phyloP scores from a whole-genome alignment of 2,888 invertebrate species.

The Myopa testacea region DNA sequence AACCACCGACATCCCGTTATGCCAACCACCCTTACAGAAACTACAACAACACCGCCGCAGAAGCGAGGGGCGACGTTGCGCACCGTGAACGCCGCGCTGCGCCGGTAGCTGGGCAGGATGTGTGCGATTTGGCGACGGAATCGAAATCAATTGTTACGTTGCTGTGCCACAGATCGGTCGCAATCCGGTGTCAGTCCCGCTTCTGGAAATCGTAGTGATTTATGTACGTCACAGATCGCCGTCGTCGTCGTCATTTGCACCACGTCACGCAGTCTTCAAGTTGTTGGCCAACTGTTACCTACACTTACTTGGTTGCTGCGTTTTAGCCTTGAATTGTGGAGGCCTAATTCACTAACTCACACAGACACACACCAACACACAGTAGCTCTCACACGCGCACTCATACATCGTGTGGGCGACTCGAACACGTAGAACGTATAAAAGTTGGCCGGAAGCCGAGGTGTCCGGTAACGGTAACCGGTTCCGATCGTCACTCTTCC shows the following conservation, averaged over 20 bases:
- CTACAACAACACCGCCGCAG: conserved; percentile 45
- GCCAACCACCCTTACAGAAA: conserved; percentile 43
- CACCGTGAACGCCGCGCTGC: conserved; percentile 33
- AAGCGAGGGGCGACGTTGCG: conserved; percentile 28
- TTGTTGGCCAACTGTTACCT: background rate
- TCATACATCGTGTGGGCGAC: conserved; percentile 7
- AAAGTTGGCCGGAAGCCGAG: conserved; percentile 69
- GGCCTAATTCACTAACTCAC: conserved; percentile 38
- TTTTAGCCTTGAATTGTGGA: conserved; percentile 43
- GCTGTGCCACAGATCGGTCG: conserved; percentile 69
- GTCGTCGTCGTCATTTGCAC: background rate
- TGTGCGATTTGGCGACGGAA: conserved; percentile 67
- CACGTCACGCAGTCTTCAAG: conserved; percentile 4
- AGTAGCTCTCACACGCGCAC: conserved; percentile 41
- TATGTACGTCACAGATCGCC: conserved; percentile 11
- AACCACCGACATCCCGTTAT: conserved; percentile 40
- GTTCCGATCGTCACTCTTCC: conserved; percentile 70
- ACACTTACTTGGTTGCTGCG: background rate
- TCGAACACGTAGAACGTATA: conserved; percentile 43
- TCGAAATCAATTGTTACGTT: conserved; percentile 68
- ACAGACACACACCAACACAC: conserved; percentile 31
- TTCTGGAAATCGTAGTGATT: conserved; percentile 26
- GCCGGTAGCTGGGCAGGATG: conserved; percentile 63
- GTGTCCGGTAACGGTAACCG: conserved; percentile 71
- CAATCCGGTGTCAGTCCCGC: conserved; percentile 62